A percentile compares a stretch with the other conserved stretches of the same genome.
Conservation (phyloP, 2,113 vertebrate species). For the Clinocottus analis region DNA sequence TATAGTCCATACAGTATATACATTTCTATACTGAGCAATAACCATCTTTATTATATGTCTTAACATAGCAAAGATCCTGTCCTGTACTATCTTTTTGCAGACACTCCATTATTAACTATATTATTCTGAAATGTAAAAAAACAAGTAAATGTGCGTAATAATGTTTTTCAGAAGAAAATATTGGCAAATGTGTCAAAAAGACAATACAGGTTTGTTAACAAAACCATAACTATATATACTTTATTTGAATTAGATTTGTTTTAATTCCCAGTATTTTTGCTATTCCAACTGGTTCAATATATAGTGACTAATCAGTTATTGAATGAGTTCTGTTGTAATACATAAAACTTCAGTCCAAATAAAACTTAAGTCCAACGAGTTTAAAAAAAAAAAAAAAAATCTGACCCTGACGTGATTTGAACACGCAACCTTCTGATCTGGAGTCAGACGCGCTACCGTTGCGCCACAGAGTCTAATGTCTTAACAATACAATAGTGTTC, state of each 20-base stretch:
- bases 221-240: no score
- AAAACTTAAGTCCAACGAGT: not conserved
- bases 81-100: not conserved
- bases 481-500: no score
- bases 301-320: not conserved
- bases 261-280: not conserved
- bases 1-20: no score
- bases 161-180: not conserved
- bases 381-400: not conserved
- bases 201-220: no score
- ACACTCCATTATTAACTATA: not conserved
- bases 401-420: slow-evolving; percentile 25
- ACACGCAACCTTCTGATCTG: slow-evolving; percentile 26
- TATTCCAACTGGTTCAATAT: not conserved
- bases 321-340: not conserved
- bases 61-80: not conserved
- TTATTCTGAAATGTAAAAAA: not conserved
- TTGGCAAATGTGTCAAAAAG: no score
- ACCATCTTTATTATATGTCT: not conserved
- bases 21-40: not conserved
- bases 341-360: not conserved
- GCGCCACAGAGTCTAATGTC: not conserved
- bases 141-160: not conserved
- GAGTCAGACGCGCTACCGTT: slow-evolving; percentile 18
- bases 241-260: no score